A percentile compares a stretch with the other conserved stretches of the same genome.
These are phyloP conservation scores for Odontomyia ornata DNA, from an alignment of 2,888 invertebrate genomes.

Conservation along the genomic window DNA sequence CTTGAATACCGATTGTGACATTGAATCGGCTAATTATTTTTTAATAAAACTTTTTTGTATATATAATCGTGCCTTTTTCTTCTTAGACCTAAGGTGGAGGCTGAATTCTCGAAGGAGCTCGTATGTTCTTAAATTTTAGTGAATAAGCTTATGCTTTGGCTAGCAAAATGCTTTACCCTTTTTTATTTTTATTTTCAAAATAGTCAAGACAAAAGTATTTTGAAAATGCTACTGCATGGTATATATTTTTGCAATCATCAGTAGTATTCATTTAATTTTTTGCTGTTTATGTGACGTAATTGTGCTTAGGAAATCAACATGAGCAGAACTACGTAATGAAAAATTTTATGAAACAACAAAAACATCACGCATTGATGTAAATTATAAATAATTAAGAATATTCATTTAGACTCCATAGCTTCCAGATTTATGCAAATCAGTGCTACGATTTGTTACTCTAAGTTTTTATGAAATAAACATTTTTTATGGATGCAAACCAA, in stretches of 20 bases:
- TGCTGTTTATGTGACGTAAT: too few relatives aligned
- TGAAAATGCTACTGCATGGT: neutral
- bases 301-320: too few relatives aligned
- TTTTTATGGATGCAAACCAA: too few relatives aligned
- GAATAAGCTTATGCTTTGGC: neutral
- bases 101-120: neutral
- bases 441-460: too few relatives aligned
- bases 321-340: too few relatives aligned
- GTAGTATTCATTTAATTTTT: too few relatives aligned
- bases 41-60: conserved; percentile 34
- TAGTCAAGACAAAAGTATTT: neutral
- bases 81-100: conserved; percentile 12
- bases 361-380: too few relatives aligned
- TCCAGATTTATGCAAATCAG: too few relatives aligned
- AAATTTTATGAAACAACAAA: too few relatives aligned
- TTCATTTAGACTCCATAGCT: too few relatives aligned
- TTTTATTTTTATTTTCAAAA: neutral
- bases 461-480: too few relatives aligned
- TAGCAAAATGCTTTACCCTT: neutral
- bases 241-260: neutral
- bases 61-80: conserved; percentile 33
- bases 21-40: conserved; percentile 46
- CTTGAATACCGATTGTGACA: conserved; percentile 47
- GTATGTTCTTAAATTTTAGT: neutral
- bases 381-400: too few relatives aligned